phyloP scores from a whole-genome alignment of 1,140 invertebrate species.

The Halesus radiatus region DNA sequence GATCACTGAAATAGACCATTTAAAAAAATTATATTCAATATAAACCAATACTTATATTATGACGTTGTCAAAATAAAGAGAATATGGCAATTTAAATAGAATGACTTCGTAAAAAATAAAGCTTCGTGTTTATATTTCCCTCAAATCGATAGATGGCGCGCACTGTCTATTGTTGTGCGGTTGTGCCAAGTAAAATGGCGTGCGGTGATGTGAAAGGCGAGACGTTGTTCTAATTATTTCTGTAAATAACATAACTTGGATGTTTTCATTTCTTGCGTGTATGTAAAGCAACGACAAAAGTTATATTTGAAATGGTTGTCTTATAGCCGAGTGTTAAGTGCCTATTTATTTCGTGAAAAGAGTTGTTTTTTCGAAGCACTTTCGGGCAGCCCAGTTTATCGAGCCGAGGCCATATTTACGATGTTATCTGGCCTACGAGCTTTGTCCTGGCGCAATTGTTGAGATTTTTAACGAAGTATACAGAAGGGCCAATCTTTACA shows the following conservation, averaged over 20 bases:
- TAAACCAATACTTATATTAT: constrained; percentile 2
- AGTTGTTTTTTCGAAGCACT: constrained; percentile 41
- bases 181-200: constrained; percentile 71
- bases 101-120: constrained; percentile 47
- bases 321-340: constrained; percentile 45
- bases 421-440: constrained; percentile 71
- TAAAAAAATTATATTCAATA: not conserved
- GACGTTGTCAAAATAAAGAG: not conserved
- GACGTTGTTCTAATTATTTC: constrained; percentile 70
- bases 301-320: constrained; percentile 23
- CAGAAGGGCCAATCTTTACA: constrained; percentile 5
- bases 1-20: not conserved
- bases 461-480: constrained; percentile 19
- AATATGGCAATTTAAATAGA: constrained; percentile 2
- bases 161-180: constrained; percentile 64
- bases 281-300: constrained; percentile 30
- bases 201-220: constrained; percentile 70
- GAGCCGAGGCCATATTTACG: constrained; percentile 71
- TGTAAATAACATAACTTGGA: constrained; percentile 68
- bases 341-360: constrained; percentile 29
- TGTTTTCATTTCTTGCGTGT: constrained; percentile 38
- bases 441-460: constrained; percentile 59
- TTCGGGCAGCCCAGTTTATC: constrained; percentile 58
- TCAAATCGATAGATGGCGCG: constrained; percentile 65
- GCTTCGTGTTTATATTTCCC: constrained; percentile 36